These are phyloP conservation scores for Wasmannia auropunctata DNA, from an alignment of 1,140 invertebrate species.

Conservation along the genomic window DNA sequence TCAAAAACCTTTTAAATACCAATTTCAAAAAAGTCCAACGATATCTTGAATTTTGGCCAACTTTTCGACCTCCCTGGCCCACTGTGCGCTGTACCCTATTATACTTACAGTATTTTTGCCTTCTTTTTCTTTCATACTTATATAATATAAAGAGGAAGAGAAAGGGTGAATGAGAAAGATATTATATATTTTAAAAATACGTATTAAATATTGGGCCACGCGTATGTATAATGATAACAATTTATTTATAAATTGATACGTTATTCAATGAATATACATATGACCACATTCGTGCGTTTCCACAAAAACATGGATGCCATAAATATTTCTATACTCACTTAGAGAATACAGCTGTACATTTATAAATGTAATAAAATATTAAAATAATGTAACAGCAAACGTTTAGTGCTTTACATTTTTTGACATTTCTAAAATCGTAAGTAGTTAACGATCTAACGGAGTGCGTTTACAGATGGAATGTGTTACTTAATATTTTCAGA, in stretches of 20 bases:
- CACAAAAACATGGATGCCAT: conserved; percentile 24
- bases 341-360: conserved; percentile 7
- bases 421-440: background rate
- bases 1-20: too few relatives aligned
- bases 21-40: too few relatives aligned
- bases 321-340: conserved; percentile 14
- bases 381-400: background rate
- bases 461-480: background rate
- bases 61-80: too few relatives aligned
- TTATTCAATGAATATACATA: conserved; percentile 69
- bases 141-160: too few relatives aligned
- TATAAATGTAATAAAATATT: conserved; percentile 7
- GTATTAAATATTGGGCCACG: too few relatives aligned
- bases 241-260: conserved; percentile 55
- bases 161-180: too few relatives aligned
- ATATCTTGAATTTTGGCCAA: too few relatives aligned
- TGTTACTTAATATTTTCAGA: background rate
- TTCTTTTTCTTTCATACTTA: too few relatives aligned
- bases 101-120: too few relatives aligned
- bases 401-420: background rate
- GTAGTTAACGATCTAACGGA: background rate
- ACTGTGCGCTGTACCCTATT: too few relatives aligned
- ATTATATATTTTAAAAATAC: too few relatives aligned
- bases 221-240: conserved; percentile 44
- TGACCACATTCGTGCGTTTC: conserved; percentile 55